Evolutionary conservation across 2,113 vertebrate genomes (phyloP).

Genomic region (Rhabdornis inornatus): DNA sequence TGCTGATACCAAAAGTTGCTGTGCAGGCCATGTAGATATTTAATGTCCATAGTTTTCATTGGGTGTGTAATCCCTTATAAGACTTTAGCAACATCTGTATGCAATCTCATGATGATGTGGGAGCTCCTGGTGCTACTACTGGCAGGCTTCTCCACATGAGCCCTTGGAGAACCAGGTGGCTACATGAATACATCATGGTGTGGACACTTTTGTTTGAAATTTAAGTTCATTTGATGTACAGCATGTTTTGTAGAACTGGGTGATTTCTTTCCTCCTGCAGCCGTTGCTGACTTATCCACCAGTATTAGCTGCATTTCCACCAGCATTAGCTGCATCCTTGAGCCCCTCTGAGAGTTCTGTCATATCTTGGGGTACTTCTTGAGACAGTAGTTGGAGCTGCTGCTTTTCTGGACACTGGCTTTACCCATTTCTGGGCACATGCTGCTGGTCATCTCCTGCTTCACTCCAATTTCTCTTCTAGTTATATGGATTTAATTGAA

Average conservation of each 20-base stretch:
- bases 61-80: fast-evolving
- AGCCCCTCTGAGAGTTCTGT: background rate
- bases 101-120: fast-evolving
- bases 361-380: background rate
- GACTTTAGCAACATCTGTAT: background rate
- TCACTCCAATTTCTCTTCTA: background rate
- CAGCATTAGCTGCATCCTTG: background rate
- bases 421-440: background rate
- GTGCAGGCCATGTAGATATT: background rate
- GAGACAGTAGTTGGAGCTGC: background rate
- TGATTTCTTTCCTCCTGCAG: background rate
- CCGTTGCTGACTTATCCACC: background rate
- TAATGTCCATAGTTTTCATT: background rate
- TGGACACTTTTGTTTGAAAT: background rate
- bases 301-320: background rate
- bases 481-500: background rate
- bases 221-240: background rate
- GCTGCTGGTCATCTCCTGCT: background rate
- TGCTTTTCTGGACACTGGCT: background rate
- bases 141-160: background rate
- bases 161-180: fast-evolving
- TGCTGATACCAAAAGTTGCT: background rate
- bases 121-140: background rate
- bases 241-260: background rate
- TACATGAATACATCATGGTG: background rate